A percentile compares a stretch with the other conserved stretches of the same genome.
Evolutionary conservation across 2,113 vertebrate genomes (phyloP).

Genomic region (Ellobius talpinus): DNA sequence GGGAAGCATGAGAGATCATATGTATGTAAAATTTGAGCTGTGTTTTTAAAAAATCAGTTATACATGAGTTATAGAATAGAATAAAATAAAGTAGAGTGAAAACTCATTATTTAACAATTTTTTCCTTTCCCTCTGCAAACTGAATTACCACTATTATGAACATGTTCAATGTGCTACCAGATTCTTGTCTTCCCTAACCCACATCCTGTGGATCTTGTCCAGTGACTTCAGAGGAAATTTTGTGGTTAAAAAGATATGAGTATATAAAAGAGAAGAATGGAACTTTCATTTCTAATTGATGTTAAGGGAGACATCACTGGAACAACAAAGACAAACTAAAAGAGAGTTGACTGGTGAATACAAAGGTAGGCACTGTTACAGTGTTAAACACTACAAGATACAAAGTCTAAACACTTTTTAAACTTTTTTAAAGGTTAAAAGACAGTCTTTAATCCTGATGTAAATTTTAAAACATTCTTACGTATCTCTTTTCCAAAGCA

Average conservation of each 20-base stretch:
- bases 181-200: slow-evolving; percentile 60
- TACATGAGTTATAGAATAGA: neutral
- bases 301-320: slow-evolving; percentile 32
- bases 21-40: slow-evolving; percentile 52
- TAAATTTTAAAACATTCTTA: slow-evolving; percentile 82
- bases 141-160: neutral
- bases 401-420: slow-evolving; percentile 50
- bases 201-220: slow-evolving; percentile 72
- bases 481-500: slow-evolving; percentile 89
- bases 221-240: slow-evolving; percentile 76
- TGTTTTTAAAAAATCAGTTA: slow-evolving; percentile 3
- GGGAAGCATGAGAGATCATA: slow-evolving; percentile 28
- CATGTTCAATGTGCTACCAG: slow-evolving; percentile 45
- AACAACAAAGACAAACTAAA: slow-evolving; percentile 43
- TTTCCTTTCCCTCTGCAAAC: slow-evolving; percentile 68
- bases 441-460: slow-evolving; percentile 51
- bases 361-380: neutral
- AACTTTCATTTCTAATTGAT: slow-evolving; percentile 59
- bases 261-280: slow-evolving; percentile 57
- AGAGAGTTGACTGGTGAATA: neutral
- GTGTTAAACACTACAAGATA: slow-evolving; percentile 25
- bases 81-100: slow-evolving; percentile 35
- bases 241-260: slow-evolving; percentile 69
- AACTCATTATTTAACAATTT: slow-evolving; percentile 20
- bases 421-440: slow-evolving; percentile 54